Evolutionary conservation across 2,888 invertebrate species (phyloP), one percentile per base, ranked within the genome.

Genomic region (Diarsia brunnea): DNA sequence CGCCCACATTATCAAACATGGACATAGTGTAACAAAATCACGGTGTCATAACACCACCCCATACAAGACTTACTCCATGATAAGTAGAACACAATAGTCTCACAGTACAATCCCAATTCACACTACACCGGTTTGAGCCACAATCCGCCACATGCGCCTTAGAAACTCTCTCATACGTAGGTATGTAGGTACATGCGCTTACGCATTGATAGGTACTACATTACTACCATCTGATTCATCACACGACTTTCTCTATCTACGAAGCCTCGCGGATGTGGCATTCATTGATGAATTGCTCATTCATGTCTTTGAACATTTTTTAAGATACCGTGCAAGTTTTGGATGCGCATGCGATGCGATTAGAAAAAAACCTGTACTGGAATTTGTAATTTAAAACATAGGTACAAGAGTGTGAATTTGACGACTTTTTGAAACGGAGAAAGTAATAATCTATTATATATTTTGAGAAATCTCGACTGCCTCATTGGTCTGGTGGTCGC

Each of bases 201-300:
- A 55, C 55, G 60, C 74, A 75, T 78, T 49, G 83, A 66, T 82
- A 75, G 79, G 63, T 82, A 75, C 27, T 73, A 76, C 64, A 74
- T 82, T 84, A 84, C 81, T 31, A 79, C 74, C 74, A 81, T 73
- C 81, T 85, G 88, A 88, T 84, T 79, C 84, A 84, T 75, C 75
- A 81, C 51, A 38, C 72, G 12, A 88, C 89, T 89, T 89, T 89
- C 89, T 85, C 86, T 75, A 75, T 85, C 83, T 61, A 78, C 38
- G 82, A 79, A 70, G 81, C 75, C 43, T 77, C 55, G 16, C 85
- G 78, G 75, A 75, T 73, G 67, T 81, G 24, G 49, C 69, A 74
- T 74, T 76, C 78, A 86, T 86, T 74, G 73, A 83, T 45, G 55
- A 73, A 63, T 51, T 45, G 14, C 69, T 78, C 78, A 75, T 82